Base-by-base conservation (phyloP, 2,113 vertebrate species). In the Hemichromis elongatus region DNA sequence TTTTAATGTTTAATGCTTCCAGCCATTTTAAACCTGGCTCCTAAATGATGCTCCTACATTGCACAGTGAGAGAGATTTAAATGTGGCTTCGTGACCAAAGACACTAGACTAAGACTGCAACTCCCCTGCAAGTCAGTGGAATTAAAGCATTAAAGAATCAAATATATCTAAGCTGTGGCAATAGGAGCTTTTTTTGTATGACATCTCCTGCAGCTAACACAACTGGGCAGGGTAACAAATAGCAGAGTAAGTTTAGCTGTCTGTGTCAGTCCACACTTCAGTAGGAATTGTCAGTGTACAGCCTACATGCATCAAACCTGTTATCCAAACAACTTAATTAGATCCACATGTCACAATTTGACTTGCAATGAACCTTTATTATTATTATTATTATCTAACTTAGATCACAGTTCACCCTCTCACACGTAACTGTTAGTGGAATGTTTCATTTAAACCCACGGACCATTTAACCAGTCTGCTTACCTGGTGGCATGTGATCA, bases 401-500 rank as follows among this genome's bases (percentile, higher is more conserved):
- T 75, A 75, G 70, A 50, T 30, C 16, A 50, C 16, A 52, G 70
- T 50, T 75, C 50, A 75, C 42, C 9, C 9, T 73, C 68, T 75
- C 26, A 75, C 9, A 19, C 1, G 45, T 75, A 75, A 16, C 68
- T 75, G 45, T 75, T 75, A 19, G 9, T 45, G 66, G 66, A 68
- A 42, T 7, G 5, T 42, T 73, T 73, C 4, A 47, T 73, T 73
- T 28, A 47, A 47, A 73, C 40, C 24, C 0, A 0, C 40, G 47
- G 24, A 45, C 45, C 42, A 75, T 75, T 75, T 75, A 73, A 75
- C 6, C 53, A 70, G 3, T 28, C 30, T 47, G 28, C 86, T 94
- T 93, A 99, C 98, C 98, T 99, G 98, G 91, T 99, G 98, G 92
- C 98, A 98, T 83, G 98, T 99, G 94, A 99, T 96, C 37, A 99